A percentile compares a stretch with the other conserved stretches of the same genome.
Conservation (phyloP, 2,888 invertebrate species). For the Hemicrepidius hirtus region DNA sequence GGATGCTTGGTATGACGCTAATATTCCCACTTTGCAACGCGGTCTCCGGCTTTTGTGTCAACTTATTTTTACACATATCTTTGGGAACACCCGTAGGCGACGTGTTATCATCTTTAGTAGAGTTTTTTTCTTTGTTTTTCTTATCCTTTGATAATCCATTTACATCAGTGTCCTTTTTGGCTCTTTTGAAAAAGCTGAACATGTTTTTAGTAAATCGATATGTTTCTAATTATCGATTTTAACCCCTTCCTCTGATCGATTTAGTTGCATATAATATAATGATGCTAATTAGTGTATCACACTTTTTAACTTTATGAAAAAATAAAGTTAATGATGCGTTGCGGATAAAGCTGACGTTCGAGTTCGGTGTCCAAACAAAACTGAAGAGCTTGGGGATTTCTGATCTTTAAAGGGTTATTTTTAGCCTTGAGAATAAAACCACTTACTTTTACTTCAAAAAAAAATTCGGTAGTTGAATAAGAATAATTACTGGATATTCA, state of each 20-base stretch:
- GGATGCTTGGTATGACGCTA: conserved; percentile 58
- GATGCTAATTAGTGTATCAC: background rate
- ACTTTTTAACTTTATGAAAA: background rate
- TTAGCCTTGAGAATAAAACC: conserved; percentile 39
- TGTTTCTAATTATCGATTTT: background rate
- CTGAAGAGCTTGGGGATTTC: conserved; percentile 54
- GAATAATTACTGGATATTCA: background rate
- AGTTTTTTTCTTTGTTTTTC: conserved; percentile 49
- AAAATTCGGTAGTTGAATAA: conserved; percentile 10
- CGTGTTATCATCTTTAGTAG: conserved; percentile 36
- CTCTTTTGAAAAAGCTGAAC: conserved; percentile 68
- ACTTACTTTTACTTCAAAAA: conserved; percentile 7
- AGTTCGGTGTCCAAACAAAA: conserved; percentile 45
- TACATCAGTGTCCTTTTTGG: conserved; percentile 62
- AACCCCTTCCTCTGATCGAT: too few relatives aligned
- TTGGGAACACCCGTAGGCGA: conserved; percentile 53
- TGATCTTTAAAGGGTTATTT: conserved; percentile 52
- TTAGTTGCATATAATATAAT: background rate
- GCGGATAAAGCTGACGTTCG: conserved; percentile 4
- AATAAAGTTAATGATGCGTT: conserved; percentile 1
- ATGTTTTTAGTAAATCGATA: conserved; percentile 49
- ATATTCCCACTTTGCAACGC: conserved; percentile 60
- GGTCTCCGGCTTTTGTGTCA: conserved; percentile 62
- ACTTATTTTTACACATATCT: conserved; percentile 68
- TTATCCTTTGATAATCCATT: conserved; percentile 54